phyloP scores from a whole-genome alignment of 2,113 vertebrate genomes.

The Vulpes lagopus region DNA sequence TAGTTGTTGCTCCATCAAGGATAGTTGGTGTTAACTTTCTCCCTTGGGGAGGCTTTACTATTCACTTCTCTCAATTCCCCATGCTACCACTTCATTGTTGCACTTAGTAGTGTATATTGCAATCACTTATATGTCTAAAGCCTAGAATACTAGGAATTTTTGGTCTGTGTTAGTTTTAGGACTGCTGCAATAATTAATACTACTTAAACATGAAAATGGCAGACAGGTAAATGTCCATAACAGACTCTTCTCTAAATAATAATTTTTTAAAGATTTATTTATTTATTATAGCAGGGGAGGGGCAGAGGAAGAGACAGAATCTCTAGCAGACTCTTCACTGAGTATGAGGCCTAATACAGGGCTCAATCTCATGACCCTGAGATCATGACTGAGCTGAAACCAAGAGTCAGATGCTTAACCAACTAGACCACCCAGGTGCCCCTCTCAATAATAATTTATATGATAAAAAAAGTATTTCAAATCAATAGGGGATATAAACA shows the following conservation, averaged over 20 bases:
- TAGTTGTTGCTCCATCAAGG: neutral
- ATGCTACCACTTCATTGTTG: neutral
- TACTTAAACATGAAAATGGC: neutral
- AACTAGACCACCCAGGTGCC: neutral
- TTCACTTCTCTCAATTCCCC: neutral
- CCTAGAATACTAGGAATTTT: neutral
- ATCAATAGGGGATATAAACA: neutral
- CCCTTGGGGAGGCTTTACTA: neutral
- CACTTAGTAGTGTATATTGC: neutral
- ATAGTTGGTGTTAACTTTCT: neutral
- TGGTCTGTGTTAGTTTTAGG: neutral
- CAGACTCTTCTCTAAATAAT: neutral
- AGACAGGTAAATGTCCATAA: neutral
- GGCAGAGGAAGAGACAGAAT: neutral
- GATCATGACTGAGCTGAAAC: neutral
- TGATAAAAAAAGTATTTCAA: neutral
- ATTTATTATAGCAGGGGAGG: neutral
- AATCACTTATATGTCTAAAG: neutral
- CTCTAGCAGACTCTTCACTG: neutral
- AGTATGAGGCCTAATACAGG: neutral
- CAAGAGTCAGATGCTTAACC: neutral
- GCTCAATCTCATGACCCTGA: neutral
- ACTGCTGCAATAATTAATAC: neutral
- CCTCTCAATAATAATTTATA: neutral
- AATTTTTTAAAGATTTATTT: neutral